These are phyloP conservation scores for Numenius arquata DNA, from an alignment of 2,113 vertebrate genomes.

Conservation along the genomic window DNA sequence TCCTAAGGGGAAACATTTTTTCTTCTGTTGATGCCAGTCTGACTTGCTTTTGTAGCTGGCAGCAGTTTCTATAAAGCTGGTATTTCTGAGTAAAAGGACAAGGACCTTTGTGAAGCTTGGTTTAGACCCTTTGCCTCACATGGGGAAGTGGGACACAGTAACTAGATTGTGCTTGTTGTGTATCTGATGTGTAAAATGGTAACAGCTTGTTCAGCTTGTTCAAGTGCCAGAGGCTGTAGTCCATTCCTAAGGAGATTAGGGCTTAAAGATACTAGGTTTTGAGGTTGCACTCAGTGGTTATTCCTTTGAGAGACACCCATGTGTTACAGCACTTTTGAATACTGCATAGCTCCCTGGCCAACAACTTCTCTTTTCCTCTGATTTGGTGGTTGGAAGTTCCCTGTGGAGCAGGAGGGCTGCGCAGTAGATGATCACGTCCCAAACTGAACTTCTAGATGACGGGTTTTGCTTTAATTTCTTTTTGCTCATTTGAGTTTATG, in stretches of 20 bases:
- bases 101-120: not conserved
- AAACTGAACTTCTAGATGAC: not conserved
- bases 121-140: not conserved
- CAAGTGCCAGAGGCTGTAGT: not conserved
- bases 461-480: not conserved
- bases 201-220: not conserved
- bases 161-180: not conserved
- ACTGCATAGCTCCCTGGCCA: not conserved
- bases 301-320: not conserved
- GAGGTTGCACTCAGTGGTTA: not conserved
- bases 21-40: not conserved
- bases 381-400: not conserved
- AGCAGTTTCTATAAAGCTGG: not conserved
- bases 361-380: not conserved
- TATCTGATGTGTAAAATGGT: not conserved
- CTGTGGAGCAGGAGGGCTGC: not conserved
- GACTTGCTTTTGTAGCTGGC: conserved; percentile 6
- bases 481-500: not conserved
- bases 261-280: not conserved
- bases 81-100: not conserved
- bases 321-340: not conserved
- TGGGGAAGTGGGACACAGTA: not conserved
- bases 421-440: not conserved
- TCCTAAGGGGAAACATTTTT: conserved; percentile 41
- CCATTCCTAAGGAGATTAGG: not conserved